Percentiles rank a stretch among this genome's conserved stretches.
Evolutionary conservation across 2,888 invertebrate species (phyloP).

Genomic region (Eupithecia inturbata): DNA sequence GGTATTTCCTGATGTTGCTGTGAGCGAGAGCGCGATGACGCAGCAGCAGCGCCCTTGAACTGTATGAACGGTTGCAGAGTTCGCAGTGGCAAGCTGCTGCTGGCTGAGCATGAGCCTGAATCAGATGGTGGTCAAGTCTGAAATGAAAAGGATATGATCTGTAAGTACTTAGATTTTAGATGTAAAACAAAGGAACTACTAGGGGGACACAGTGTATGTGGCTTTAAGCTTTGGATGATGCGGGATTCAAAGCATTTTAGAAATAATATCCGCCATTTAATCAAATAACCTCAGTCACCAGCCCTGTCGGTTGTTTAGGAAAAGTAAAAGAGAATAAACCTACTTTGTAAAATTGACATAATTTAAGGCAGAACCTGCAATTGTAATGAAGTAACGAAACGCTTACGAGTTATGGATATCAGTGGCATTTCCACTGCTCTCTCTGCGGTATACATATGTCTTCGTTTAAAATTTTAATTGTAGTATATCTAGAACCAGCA

Average conservation of each 20-base stretch:
- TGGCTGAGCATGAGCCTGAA: conserved; percentile 90
- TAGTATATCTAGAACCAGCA: conserved; percentile 56
- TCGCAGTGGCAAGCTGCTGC: conserved; percentile 92
- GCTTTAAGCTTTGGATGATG: background rate
- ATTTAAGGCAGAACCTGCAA: background rate
- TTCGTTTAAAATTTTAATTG: conserved; percentile 59
- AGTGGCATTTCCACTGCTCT: conserved; percentile 43
- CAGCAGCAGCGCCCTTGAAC: conserved; percentile 91
- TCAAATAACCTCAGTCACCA: background rate
- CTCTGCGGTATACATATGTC: too few species aligned
- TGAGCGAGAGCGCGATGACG: conserved; percentile 92
- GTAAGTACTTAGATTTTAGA: background rate
- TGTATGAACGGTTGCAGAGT: conserved; percentile 92
- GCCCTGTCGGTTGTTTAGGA: background rate
- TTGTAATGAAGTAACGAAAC: conserved; percentile 31
- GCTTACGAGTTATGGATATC: conserved; percentile 42
- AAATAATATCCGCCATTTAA: background rate
- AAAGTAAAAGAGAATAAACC: background rate
- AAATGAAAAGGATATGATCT: conserved; percentile 58
- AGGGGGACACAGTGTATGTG: background rate
- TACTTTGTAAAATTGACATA: background rate
- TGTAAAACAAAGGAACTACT: background rate
- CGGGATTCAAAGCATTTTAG: background rate
- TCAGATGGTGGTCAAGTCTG: conserved; percentile 93
- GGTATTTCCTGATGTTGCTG: conserved; percentile 93